A percentile compares a stretch with the other conserved stretches of the same genome.
phyloP scores from a whole-genome alignment of 2,797 vertebrate species.

The Onychomys torridus region DNA sequence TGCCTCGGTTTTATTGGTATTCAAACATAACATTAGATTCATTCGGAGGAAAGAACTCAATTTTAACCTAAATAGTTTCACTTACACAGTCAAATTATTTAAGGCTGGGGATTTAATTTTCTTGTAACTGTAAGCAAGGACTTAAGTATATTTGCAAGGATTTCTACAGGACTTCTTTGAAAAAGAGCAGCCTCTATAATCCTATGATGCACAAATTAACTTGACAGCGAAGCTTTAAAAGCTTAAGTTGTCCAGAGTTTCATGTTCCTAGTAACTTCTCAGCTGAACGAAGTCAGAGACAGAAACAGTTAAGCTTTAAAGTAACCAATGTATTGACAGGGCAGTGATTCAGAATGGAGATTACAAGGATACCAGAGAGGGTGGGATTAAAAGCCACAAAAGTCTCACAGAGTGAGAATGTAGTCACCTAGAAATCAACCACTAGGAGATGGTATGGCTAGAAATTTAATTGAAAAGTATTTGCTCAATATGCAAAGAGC shows the following conservation, averaged over 20 bases:
- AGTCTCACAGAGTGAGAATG: neutral
- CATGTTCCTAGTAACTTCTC: conserved; percentile 24
- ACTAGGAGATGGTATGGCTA: neutral
- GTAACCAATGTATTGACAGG: conserved; percentile 48
- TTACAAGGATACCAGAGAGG: neutral
- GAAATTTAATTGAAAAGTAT: neutral
- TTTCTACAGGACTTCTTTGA: conserved; percentile 61
- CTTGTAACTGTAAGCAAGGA: conserved; percentile 64
- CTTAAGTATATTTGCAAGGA: conserved; percentile 67
- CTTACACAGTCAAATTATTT: conserved; percentile 46
- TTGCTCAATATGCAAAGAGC: neutral
- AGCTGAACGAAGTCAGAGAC: conserved; percentile 60
- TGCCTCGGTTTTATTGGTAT: conserved; percentile 19
- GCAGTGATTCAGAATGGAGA: conserved; percentile 31
- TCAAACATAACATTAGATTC: conserved; percentile 28
- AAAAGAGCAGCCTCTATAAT: conserved; percentile 51
- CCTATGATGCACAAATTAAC: conserved; percentile 60
- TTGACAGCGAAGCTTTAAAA: conserved; percentile 51
- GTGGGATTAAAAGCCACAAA: neutral
- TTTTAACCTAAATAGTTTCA: conserved; percentile 62
- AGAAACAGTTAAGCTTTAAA: conserved; percentile 61
- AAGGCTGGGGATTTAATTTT: conserved; percentile 65
- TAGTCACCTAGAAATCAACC: conserved; percentile 21
- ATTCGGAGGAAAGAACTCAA: conserved; percentile 50
- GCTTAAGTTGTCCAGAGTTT: conserved; percentile 9